phyloP scores from a whole-genome alignment of 2,888 invertebrate genomes.

The Drosophila macrospina region DNA sequence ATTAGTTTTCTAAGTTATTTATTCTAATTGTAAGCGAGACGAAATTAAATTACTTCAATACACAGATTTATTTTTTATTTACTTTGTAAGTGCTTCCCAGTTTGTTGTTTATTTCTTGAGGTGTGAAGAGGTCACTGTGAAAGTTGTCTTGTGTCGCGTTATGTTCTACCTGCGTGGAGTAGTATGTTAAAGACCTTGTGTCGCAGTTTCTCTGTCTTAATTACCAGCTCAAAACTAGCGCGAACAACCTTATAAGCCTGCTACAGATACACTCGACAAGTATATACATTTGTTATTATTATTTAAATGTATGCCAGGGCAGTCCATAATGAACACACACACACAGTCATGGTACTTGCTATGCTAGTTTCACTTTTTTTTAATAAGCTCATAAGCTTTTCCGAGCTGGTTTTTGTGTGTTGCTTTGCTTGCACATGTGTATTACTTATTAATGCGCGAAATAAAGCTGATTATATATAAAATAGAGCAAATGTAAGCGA shows the following conservation, averaged over 20 bases:
- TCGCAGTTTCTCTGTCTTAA: conserved; percentile 62
- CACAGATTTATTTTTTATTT: conserved; percentile 12
- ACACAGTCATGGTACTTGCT: conserved; percentile 47
- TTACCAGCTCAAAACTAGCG: conserved; percentile 45
- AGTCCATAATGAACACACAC: conserved; percentile 23
- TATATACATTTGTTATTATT: conserved; percentile 14
- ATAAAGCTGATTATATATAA: conserved; percentile 51
- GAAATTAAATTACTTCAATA: conserved; percentile 28
- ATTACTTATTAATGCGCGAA: conserved; percentile 23
- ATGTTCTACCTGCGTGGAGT: conserved; percentile 34
- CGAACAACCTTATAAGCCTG: conserved; percentile 55
- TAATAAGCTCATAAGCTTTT: conserved; percentile 55
- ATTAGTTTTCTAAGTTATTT: conserved; percentile 63
- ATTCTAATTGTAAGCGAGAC: conserved; percentile 63
- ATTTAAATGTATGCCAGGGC: conserved; percentile 50
- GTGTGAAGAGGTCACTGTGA: conserved; percentile 38
- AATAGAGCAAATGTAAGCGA: conserved; percentile 8
- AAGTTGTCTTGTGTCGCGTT: conserved; percentile 33
- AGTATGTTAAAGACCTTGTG: conserved; percentile 60
- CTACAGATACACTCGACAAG: conserved; percentile 17
- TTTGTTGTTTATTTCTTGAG: not conserved
- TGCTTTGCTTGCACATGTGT: conserved; percentile 26
- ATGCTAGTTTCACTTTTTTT: conserved; percentile 76
- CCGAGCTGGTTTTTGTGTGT: conserved; percentile 27
- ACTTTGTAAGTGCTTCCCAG: not conserved